Evolutionary conservation across 2,113 vertebrate genomes (phyloP).

Genomic region (Cololabis saira): DNA sequence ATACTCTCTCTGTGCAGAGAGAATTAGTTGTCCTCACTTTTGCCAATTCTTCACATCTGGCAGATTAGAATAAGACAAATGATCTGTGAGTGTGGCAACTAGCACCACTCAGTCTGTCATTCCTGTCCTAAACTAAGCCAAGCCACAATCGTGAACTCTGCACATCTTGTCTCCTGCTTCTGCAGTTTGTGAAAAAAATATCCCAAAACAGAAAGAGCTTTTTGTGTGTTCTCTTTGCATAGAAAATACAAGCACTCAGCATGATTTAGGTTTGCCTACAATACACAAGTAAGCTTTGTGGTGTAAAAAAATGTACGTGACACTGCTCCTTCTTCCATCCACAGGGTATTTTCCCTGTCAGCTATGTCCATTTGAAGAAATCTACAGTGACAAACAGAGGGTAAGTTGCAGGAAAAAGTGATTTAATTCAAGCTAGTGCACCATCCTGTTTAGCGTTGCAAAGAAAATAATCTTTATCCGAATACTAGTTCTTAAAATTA

Average conservation of each 20-base stretch:
- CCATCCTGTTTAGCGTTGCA: slow-evolving; percentile 8
- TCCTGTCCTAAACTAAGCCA: slow-evolving; percentile 43
- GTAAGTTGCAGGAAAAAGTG: slow-evolving; percentile 63
- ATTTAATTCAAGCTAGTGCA: slow-evolving; percentile 17
- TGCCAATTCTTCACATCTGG: slow-evolving; percentile 73
- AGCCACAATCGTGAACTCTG: slow-evolving; percentile 28
- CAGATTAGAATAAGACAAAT: slow-evolving; percentile 65
- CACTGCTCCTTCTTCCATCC: slow-evolving; percentile 42
- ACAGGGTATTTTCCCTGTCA: slow-evolving; percentile 84
- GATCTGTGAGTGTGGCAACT: slow-evolving; percentile 55
- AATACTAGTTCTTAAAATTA: background rate
- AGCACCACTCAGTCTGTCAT: slow-evolving; percentile 42
- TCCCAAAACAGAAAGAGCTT: background rate
- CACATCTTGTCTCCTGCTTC: slow-evolving; percentile 16
- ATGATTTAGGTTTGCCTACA: background rate
- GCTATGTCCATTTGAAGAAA: slow-evolving; percentile 85
- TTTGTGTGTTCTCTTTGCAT: background rate
- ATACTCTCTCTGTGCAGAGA: slow-evolving; percentile 54
- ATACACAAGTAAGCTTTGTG: slow-evolving; percentile 7
- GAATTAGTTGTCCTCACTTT: slow-evolving; percentile 61
- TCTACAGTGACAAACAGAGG: slow-evolving; percentile 85
- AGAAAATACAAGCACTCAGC: background rate
- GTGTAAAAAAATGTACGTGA: slow-evolving; percentile 20
- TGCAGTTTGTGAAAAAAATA: slow-evolving; percentile 12
- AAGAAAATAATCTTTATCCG: background rate